Evolutionary conservation across 2,888 invertebrate genomes (phyloP), one percentile per base, ranked within the genome.

Genomic region (Scaptomyza cyrtandrae): DNA sequence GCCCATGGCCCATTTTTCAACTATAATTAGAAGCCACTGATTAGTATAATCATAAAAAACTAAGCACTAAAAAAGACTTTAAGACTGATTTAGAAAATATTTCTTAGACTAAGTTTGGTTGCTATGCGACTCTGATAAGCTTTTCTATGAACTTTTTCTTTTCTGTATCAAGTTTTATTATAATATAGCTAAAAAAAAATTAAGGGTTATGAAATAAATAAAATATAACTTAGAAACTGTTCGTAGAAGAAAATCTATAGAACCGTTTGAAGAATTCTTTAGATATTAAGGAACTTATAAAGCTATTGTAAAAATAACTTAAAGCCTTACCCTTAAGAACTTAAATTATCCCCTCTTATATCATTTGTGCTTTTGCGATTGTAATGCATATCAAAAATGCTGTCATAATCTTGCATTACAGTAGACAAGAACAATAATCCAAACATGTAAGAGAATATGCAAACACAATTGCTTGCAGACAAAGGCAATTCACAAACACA

Each of bases 331-430:
- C 24, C 24, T 3, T 7, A 29, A 29, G 29, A 7, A 19, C 19
- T 19, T 19, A 1, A 19, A 19, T 19, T 19, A 2, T 19, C 19
- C 1, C 19, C 7, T 29, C 29, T 1, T 6, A 29, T 29, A 29
- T 7, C 29, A 29, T 29, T 29, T 5, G 29, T 7, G 13, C 33
- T 33, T 33, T 33, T 5, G 3, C 7, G 7, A 13, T 11, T 54
- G 14, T 14, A 58, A 33, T 27, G 27, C 44, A 44, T 44, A 39
- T 10, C 33, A 59, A 55, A 59, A 44, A n/a, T 55, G 56, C 16
- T 55, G 33, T 44, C 57, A 41, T 37, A 37, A 37, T 16, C 16
- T 41, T 16, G 10, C 1, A 16, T 68, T 68, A 45, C 68, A 70
- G 31, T n/a, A 53, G 39, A 39, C 11, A 11, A 52, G 39, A 39